phyloP scores from a whole-genome alignment of 2,113 vertebrate genomes.

The Ceuthmochares aereus region DNA sequence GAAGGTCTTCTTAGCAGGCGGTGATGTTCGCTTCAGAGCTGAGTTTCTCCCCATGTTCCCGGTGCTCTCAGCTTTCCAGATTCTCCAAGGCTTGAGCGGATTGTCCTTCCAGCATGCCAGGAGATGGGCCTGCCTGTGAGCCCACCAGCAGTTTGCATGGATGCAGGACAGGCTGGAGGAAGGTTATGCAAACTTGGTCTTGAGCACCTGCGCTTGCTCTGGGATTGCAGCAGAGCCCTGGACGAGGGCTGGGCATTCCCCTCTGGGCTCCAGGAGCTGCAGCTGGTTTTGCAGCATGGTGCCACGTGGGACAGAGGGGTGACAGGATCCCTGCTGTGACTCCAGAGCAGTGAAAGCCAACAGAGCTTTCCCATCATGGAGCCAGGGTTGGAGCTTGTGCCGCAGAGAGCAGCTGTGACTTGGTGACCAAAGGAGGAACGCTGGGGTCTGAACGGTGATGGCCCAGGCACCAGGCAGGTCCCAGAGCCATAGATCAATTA shows the following conservation, averaged over 20 bases:
- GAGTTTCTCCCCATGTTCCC: background rate
- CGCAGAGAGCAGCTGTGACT: background rate
- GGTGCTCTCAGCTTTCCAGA: background rate
- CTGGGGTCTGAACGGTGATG: background rate
- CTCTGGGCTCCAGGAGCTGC: rapidly evolving
- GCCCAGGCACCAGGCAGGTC: background rate
- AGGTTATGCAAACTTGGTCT: background rate
- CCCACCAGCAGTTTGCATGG: background rate
- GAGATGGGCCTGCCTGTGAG: background rate
- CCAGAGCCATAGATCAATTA: background rate
- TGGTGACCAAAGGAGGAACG: background rate
- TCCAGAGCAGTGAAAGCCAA: rapidly evolving
- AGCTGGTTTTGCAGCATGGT: background rate
- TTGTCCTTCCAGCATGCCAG: background rate
- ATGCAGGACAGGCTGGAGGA: background rate
- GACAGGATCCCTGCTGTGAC: background rate
- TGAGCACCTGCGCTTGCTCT: rapidly evolving
- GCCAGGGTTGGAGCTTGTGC: background rate
- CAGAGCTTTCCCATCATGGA: background rate
- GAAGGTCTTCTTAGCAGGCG: background rate
- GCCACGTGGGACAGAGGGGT: rapidly evolving
- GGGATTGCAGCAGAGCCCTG: background rate
- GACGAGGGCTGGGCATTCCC: rapidly evolving
- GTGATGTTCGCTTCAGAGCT: background rate
- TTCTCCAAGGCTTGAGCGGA: background rate